Base-by-base conservation (phyloP, 1,140 invertebrate genomes). In the Stegodyphus dumicola region DNA sequence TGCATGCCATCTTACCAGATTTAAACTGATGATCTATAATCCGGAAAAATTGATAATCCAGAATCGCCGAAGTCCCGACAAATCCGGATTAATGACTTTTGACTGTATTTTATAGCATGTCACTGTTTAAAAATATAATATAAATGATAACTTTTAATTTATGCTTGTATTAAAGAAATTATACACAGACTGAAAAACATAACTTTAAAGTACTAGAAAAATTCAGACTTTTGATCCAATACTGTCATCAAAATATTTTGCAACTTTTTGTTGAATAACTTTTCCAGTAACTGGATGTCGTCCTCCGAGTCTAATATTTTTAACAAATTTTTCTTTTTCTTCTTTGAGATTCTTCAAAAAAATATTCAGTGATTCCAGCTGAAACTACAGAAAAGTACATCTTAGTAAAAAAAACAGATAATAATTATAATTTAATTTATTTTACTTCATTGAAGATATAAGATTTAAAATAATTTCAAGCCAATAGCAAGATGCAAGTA, bases 221-320 rank as follows among this genome's bases (percentile, higher is more conserved):
- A 33, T 33, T 33, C 33, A 33, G 33, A 81, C 78, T 81, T 81
- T 81, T 15, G 15, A 13, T 33, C 66, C 73, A 51, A 81, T 81
- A 64, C 78, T 81, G 54, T 81, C 78, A 73, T 73, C 66, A 81
- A 81, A 81, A 73, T 51, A 81, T 33, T 73, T 81, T 10, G 69
- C 53, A 49, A 81, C 78, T 73, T 81, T 81, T 52, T 81, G 78
- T n/a, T 73, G 64, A n/a, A 81, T 73, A 17, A 81, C 54, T 81
- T 60, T 81, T 49, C 73, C 73, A 33, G 78, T 81, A n/a, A 81
- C 78, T 17, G 78, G 67, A 81, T 81, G 69, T 2, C 53, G 48
- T 9, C 78, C 78, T 17, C 78, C 78, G 51, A 73, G 11, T 73
- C 54, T 67, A 17, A 81, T 67, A 18, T 73, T 60, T 17, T 18